Evolutionary conservation across 2,888 invertebrate species (phyloP), one percentile per base, ranked within the genome.

Genomic region (Ornithoptera alexandrae): DNA sequence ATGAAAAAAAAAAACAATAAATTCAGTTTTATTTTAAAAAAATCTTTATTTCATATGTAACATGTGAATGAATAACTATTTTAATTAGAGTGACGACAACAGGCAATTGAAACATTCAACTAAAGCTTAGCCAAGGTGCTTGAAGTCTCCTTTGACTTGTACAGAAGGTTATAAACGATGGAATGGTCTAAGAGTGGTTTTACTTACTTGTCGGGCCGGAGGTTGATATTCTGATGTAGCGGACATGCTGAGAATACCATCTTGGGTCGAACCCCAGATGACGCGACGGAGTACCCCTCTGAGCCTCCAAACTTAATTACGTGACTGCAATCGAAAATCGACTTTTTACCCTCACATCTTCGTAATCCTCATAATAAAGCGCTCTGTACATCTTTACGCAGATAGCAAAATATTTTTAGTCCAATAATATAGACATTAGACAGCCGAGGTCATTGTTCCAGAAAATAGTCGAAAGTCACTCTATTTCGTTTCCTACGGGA

Each of bases 241-340:
- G 83, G 93, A 93, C 93, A 93, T 93, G 84, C 89, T 90, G 91
- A 88, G 85, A 86, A 88, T 84, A 91, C 86, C 93, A 93, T 93
- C 91, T 93, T 93, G 92, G 92, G 92, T 87, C 86, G 85, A 89
- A 82, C 92, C 90, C 92, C 85, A 89, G 90, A 90, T 90, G 90
- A 90, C 82, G 87, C 84, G 84, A 84, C 84, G 91, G 88, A 90
- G 89, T 82, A 86, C 90, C 78, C 84, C 85, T 53, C 53, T 82
- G 84, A 86, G 87, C 85, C 91, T 85, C 91, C 91, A 84, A 87
- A 82, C 80, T 88, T 87, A 89, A 87, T 89, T 85, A 89, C 84
- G 85, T 84, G 87, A 92, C 92, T 92, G 92, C 88, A 92, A 92
- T 84, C 85, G 88, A 90, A 91, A 91, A 90, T 87, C 81, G 84